phyloP scores from a whole-genome alignment of 2,797 vertebrate species.

The Huso huso region DNA sequence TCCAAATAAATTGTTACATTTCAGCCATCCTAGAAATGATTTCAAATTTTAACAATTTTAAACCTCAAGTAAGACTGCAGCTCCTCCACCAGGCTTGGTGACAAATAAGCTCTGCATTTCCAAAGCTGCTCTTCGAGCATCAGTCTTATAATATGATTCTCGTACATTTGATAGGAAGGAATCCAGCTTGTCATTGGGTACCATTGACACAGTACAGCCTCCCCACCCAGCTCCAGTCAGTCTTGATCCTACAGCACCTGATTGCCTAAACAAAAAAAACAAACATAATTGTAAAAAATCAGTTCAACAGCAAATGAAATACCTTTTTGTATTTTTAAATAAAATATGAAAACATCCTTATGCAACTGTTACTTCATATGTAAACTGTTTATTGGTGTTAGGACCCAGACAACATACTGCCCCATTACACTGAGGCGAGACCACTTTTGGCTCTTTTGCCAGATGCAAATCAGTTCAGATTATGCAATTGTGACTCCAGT shows the following conservation, averaged over 20 bases:
- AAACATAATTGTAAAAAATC: too few relatives aligned
- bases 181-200: slow-evolving; percentile 68
- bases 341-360: too few relatives aligned
- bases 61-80: slow-evolving; percentile 70
- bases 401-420: too few relatives aligned
- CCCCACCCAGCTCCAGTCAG: slow-evolving; percentile 96
- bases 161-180: slow-evolving; percentile 73
- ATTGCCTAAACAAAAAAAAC: slow-evolving; percentile 60
- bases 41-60: slow-evolving; percentile 23
- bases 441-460: too few relatives aligned
- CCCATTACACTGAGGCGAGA: too few relatives aligned
- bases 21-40: too few relatives aligned
- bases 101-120: slow-evolving; percentile 77
- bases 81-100: slow-evolving; percentile 82
- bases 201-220: slow-evolving; percentile 90
- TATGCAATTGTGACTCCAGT: too few relatives aligned
- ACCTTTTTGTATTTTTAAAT: too few relatives aligned
- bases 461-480: not conserved
- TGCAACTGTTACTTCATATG: too few relatives aligned
- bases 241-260: slow-evolving; percentile 82
- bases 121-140: slow-evolving; percentile 47
- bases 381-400: too few relatives aligned
- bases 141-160: slow-evolving; percentile 64
- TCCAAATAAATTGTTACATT: too few relatives aligned
- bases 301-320: too few relatives aligned